A percentile compares a stretch with the other conserved stretches of the same genome.
phyloP scores from a whole-genome alignment of 30 jellyfish, hydroid and myxozoan genomes.

The Mastigias papua region DNA sequence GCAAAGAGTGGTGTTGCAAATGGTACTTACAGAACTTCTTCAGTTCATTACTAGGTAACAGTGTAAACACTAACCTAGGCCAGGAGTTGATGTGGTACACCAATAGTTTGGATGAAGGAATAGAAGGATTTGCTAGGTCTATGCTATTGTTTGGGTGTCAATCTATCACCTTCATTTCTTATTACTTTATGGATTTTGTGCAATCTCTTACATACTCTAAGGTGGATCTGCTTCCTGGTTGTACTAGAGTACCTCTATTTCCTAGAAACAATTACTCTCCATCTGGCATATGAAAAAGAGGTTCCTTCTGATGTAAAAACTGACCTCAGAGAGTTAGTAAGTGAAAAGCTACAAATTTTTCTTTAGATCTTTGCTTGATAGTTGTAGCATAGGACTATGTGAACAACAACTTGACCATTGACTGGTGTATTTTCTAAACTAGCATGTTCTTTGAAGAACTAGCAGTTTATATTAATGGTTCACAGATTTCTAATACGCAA shows the following conservation, averaged over 20 bases:
- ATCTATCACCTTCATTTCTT: not conserved
- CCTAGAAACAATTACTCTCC: conserved; percentile 60
- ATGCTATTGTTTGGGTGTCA: not conserved
- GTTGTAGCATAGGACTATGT: too few species aligned
- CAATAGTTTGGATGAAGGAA: too few species aligned
- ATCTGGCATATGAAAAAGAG: conserved; percentile 72
- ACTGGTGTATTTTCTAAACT: too few species aligned
- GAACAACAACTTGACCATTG: too few species aligned
- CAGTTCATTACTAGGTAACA: not conserved
- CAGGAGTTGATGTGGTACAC: too few species aligned
- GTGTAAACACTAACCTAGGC: not conserved
- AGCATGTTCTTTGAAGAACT: too few species aligned
- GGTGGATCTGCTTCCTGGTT: not conserved
- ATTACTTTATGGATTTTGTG: too few species aligned
- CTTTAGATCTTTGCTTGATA: too few species aligned
- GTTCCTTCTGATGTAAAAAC: conserved; percentile 75
- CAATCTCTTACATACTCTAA: too few species aligned
- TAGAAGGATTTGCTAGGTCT: too few species aligned
- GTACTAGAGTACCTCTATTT: not conserved
- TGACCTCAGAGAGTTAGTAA: conserved; percentile 74
- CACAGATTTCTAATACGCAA: too few species aligned
- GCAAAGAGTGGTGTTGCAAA: not conserved
- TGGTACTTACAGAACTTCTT: not conserved
- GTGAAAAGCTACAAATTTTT: not conserved
- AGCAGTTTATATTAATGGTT: too few species aligned